Evolutionary conservation across 1,140 invertebrate genomes (phyloP).

Genomic region (Riptortus pedestris): DNA sequence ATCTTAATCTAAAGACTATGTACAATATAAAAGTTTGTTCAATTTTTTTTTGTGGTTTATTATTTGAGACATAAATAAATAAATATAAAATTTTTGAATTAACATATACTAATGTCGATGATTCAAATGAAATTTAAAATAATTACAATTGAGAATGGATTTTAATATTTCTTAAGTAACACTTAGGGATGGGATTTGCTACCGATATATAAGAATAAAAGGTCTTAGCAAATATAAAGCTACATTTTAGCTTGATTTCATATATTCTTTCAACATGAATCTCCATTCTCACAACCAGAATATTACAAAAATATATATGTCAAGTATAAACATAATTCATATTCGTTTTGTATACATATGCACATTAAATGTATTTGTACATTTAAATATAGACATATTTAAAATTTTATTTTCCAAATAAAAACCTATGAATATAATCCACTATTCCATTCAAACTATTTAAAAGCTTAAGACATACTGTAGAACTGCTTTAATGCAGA

Average conservation of each 20-base stretch:
- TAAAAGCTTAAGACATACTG: neutral
- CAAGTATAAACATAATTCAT: neutral
- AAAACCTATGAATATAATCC: no score
- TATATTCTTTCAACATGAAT: neutral
- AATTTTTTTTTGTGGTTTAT: no score
- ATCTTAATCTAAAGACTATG: no score
- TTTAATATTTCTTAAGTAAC: neutral
- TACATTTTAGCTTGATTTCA: neutral
- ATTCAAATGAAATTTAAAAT: neutral
- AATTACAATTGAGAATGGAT: neutral
- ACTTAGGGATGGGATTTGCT: no score
- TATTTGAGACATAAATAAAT: no score
- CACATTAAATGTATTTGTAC: neutral
- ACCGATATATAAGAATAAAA: neutral
- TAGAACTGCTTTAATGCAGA: neutral
- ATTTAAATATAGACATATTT: neutral
- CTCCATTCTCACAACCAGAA: neutral
- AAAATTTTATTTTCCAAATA: neutral
- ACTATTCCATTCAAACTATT: neutral
- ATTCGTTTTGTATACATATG: neutral
- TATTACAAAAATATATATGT: neutral
- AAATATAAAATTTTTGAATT: no score
- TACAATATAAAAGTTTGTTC: no score
- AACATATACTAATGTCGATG: neutral
- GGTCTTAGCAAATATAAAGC: neutral